These are phyloP conservation scores for Geococcyx californianus DNA, from an alignment of 2,113 vertebrate genomes.

Conservation along the genomic window DNA sequence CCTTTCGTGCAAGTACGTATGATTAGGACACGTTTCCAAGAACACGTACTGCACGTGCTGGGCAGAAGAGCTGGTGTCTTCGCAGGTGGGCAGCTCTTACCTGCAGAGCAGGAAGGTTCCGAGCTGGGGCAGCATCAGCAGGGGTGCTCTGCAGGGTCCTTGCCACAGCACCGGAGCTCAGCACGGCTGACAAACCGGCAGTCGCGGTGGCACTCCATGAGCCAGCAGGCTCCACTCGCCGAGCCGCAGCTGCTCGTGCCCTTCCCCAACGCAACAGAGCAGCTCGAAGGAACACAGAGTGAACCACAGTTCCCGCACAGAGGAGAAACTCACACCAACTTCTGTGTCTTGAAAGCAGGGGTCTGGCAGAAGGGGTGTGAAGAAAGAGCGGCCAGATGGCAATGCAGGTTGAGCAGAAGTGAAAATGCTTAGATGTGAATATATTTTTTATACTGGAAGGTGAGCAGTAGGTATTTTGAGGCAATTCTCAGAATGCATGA, in stretches of 20 bases:
- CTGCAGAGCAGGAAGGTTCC: background rate
- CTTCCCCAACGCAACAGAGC: fast-evolving
- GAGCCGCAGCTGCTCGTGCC: background rate
- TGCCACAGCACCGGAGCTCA: background rate
- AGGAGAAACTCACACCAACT: background rate
- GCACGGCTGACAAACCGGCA: background rate
- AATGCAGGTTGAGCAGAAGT: background rate
- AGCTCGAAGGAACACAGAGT: background rate
- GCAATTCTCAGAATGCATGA: background rate
- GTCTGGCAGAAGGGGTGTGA: background rate
- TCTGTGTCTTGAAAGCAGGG: background rate
- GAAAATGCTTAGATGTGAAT: background rate
- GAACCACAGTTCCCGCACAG: background rate
- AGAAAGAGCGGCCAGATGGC: background rate
- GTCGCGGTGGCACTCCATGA: fast-evolving
- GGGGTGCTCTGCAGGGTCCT: background rate
- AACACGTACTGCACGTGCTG: background rate
- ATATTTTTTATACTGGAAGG: background rate
- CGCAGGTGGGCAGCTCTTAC: background rate
- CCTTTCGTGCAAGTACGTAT: background rate
- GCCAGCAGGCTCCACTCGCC: background rate
- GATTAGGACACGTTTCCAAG: background rate
- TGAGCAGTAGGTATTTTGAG: background rate
- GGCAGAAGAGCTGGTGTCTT: background rate
- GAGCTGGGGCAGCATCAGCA: background rate